Evolutionary conservation across 2,888 invertebrate genomes (phyloP).

Genomic region (Chrysina gloriosa): DNA sequence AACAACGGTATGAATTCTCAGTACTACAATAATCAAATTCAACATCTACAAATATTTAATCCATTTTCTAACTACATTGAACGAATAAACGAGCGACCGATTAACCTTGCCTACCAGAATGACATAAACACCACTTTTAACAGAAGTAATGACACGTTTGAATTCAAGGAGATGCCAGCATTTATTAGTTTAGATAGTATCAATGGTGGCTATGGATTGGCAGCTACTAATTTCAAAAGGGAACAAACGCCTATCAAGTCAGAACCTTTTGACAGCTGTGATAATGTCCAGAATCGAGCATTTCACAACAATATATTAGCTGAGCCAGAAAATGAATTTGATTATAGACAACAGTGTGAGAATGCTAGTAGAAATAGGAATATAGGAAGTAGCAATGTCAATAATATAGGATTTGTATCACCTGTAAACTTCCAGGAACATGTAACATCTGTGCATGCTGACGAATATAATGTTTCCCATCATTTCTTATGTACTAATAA

Average conservation of each 20-base stretch:
- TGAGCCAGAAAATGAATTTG: not conserved
- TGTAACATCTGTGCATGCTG: slow-evolving; percentile 25
- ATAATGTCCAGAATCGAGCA: not conserved
- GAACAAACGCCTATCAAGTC: not conserved
- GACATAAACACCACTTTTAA: not conserved
- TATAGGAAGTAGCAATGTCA: not conserved
- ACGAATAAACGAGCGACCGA: not conserved
- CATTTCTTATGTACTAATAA: slow-evolving; percentile 39
- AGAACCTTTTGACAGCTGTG: not conserved
- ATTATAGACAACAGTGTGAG: not conserved
- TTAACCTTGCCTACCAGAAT: slow-evolving; percentile 15
- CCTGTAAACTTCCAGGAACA: slow-evolving; percentile 11
- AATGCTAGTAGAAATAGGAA: not conserved
- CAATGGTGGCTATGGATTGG: not conserved
- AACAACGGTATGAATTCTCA: not conserved
- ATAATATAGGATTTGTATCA: not conserved
- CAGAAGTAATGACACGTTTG: not conserved
- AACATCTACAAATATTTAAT: not conserved
- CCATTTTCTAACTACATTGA: not conserved
- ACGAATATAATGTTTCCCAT: slow-evolving; percentile 29
- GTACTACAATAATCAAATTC: not conserved
- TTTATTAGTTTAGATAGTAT: not conserved
- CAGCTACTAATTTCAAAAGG: not conserved
- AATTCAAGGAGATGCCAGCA: slow-evolving; percentile 9
- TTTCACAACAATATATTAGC: not conserved